Evolutionary conservation across 1,140 invertebrate genomes (phyloP), one percentile per base, ranked within the genome.

Genomic region (Ooceraea biroi): DNA sequence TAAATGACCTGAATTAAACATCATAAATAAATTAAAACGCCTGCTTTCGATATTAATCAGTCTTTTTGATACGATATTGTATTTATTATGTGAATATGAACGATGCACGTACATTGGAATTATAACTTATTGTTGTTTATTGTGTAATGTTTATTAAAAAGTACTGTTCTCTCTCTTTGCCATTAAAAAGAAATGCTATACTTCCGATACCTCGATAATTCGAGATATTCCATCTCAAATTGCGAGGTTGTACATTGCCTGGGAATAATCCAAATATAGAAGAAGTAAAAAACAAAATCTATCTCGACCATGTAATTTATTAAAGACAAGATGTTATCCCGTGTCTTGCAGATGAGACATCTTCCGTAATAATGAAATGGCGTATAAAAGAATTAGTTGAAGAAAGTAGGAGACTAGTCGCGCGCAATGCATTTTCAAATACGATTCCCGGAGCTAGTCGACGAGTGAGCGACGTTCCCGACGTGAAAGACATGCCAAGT

Each of bases 401-500:
- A 22, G 50, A 65, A 57, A 80, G 44, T n/a, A 1, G 14, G 36
- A 57, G 57, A 55, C n/a, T 57, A 36, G 7, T 57, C 57, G 76
- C 65, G 50, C 50, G 36, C 76, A 58, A 46, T 80, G 65, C 65
- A 61, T 50, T 61, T 74, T 46, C 66, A 82, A 82, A 82, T 50
- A 61, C 46, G 69, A 82, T 82, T 82, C 69, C 48, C 57, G 2
- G 27, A 74, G 57, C 36, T 63, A 63, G 55, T 52, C 44, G 44
- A 50, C 44, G 55, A 82, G 57, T 44, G 68, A 60, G 44, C 78
- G 78, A 74, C 66, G 0, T 60, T 82, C 74, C 55, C 78, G 46
- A 74, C 65, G 50, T 78, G 76, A 80, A 80, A 74, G 69, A 74
- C 71, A 82, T 41, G 71, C 78, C 78, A 61, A 74, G 78, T 82